Conservation (phyloP, 2,888 invertebrate species). For the Stenoptilia bipunctidactyla region DNA sequence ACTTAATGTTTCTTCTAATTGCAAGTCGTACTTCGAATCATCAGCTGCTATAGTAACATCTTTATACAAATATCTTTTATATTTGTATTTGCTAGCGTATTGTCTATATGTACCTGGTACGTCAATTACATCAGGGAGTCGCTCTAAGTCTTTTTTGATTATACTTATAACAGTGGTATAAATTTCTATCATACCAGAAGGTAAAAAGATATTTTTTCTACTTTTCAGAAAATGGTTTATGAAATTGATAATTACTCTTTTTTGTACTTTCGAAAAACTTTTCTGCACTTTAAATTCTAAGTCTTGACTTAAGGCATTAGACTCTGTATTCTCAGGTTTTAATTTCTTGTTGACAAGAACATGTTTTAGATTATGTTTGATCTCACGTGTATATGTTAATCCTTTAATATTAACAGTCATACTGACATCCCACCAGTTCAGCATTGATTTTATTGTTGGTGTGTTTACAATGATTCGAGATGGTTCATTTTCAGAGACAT, state of each 20-base stretch:
- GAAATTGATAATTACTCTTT: not conserved
- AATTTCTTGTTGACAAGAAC: slow-evolving; percentile 26
- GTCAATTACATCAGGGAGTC: slow-evolving; percentile 4
- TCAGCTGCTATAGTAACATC: slow-evolving; percentile 14
- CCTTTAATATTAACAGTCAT: slow-evolving; percentile 19
- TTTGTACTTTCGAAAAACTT: not conserved
- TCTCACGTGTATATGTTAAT: slow-evolving; percentile 20
- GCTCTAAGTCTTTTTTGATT: slow-evolving; percentile 19
- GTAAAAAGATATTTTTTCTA: not conserved
- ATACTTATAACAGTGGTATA: slow-evolving; percentile 13
- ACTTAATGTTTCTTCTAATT: slow-evolving; percentile 30
- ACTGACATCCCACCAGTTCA: slow-evolving; percentile 1
- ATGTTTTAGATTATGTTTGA: slow-evolving; percentile 22
- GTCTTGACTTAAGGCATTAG: not conserved
- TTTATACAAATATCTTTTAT: slow-evolving; percentile 29
- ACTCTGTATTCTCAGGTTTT: not conserved
- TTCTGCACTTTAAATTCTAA: not conserved
- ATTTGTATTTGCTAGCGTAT: slow-evolving; percentile 26
- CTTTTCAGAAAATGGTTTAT: not conserved
- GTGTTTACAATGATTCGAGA: not conserved
- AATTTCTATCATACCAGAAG: not conserved
- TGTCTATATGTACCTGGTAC: slow-evolving; percentile 18
- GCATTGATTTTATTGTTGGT: not conserved
- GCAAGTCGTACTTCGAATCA: slow-evolving; percentile 25
- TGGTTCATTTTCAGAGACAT: slow-evolving; percentile 18